Evolutionary conservation across 2,888 invertebrate species (phyloP), one percentile per base, ranked within the genome.

Genomic region (Deroplatys truncata): DNA sequence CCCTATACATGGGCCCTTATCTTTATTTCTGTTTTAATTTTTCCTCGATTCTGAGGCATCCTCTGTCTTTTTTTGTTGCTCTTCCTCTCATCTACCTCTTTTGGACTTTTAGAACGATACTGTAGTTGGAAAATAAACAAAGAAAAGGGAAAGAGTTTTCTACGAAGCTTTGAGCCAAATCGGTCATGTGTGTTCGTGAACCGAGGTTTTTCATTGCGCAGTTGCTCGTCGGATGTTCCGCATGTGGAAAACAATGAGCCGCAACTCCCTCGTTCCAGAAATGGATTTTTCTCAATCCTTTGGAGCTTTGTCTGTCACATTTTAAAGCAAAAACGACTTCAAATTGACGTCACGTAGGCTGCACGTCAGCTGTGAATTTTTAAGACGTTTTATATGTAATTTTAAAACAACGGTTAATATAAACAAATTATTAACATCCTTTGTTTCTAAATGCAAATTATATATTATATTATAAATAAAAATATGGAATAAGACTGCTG

Each of bases 1-100:
- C 25, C 83, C 28, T 43, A 13, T 25, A 31, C 25, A n/a, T 29
- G 28, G 29, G 82, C 87, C 82, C 28, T 82, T 35, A 86, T 86
- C n/a, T 86, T 86, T 86, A 56, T 86, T 86, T 86, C 28, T 29
- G 86, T 72, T 72, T 72, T 86, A 86, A 86, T 83, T 87, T 87
- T 87, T 16, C 56, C 87, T 72, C 56, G 56, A 72, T 72, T 72
- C 56, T 72, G 56, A 72, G 56, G 20, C 56, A 72, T 72, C 20
- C 56, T 72, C 56, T 72, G 56, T 72, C 56, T 72, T 72, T 72
- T 72, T 72, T 72, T 72, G 16, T 72, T 72, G 56, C 56, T 72
- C 56, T 72, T 72, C 56, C 56, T 72, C 56, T 72, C 56, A 35
- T 87, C n/a, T 82, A 29, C 29, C 20, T 72, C 85, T 49, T 56